Percentiles rank a stretch among this genome's conserved stretches.
Conservation (phyloP, 2,797 vertebrate species). For the Sebastes paucispinis region DNA sequence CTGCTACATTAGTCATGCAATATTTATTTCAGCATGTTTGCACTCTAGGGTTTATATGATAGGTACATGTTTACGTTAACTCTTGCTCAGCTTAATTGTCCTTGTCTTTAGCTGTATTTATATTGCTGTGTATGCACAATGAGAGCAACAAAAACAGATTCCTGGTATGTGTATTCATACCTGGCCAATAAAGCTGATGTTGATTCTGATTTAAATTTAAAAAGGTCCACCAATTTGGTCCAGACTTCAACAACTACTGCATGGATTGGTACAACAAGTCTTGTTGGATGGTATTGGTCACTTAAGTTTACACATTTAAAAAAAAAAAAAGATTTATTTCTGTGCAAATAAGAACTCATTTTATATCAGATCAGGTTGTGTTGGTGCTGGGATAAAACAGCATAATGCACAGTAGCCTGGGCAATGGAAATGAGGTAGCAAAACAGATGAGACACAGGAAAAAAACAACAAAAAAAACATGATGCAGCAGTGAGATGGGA, state of each 20-base stretch:
- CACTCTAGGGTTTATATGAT: too few species aligned
- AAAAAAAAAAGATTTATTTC: neutral
- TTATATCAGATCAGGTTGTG: neutral
- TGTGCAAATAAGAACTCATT: neutral
- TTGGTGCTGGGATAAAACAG: conserved; percentile 8
- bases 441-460: conserved; percentile 18
- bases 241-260: neutral
- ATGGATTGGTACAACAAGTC: neutral
- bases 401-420: neutral
- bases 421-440: conserved; percentile 4
- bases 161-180: too few species aligned
- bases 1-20: too few species aligned
- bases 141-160: neutral
- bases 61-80: neutral
- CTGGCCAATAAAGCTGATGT: neutral
- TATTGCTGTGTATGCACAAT: neutral
- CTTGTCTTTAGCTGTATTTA: neutral
- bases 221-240: neutral
- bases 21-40: too few species aligned
- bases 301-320: neutral
- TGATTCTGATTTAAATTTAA: neutral
- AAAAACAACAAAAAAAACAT: neutral
- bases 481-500: conserved; percentile 23
- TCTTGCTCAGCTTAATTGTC: neutral
- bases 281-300: neutral